Conservation (phyloP, 2,888 invertebrate species). For the Rhagophthalmus giganteus region DNA sequence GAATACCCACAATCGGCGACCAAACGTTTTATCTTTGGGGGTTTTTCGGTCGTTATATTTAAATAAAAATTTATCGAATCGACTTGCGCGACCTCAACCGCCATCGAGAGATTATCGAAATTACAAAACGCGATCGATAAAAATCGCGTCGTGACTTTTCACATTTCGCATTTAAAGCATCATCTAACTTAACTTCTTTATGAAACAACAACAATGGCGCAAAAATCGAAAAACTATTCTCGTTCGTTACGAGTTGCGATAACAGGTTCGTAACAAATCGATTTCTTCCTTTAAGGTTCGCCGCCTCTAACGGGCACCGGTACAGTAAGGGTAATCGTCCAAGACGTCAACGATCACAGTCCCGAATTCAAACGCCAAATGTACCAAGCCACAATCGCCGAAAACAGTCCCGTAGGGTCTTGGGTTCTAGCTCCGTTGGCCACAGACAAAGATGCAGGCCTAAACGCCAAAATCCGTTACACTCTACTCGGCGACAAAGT, state of each 20-base stretch:
- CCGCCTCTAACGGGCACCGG: conserved; percentile 93
- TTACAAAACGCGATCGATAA: not conserved
- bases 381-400: conserved; percentile 76
- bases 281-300: conserved; percentile 68
- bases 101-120: not conserved
- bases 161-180: too few species aligned
- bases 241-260: not conserved
- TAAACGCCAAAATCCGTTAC: conserved; percentile 86
- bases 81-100: not conserved
- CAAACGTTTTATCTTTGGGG: not conserved
- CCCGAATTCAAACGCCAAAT: conserved; percentile 84
- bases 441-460: conserved; percentile 78
- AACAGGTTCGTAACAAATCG: too few species aligned
- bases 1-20: not conserved
- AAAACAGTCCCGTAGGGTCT: conserved; percentile 80
- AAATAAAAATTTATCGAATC: not conserved
- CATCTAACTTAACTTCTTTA: too few species aligned
- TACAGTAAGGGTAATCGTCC: conserved; percentile 83
- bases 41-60: not conserved
- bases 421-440: conserved; percentile 78
- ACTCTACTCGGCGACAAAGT: conserved; percentile 80
- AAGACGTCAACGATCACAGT: conserved; percentile 92
- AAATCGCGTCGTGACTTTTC: too few species aligned
- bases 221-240: not conserved
- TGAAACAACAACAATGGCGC: too few species aligned